Base-by-base conservation (phyloP, 2,113 vertebrate species). In the Numida meleagris region DNA sequence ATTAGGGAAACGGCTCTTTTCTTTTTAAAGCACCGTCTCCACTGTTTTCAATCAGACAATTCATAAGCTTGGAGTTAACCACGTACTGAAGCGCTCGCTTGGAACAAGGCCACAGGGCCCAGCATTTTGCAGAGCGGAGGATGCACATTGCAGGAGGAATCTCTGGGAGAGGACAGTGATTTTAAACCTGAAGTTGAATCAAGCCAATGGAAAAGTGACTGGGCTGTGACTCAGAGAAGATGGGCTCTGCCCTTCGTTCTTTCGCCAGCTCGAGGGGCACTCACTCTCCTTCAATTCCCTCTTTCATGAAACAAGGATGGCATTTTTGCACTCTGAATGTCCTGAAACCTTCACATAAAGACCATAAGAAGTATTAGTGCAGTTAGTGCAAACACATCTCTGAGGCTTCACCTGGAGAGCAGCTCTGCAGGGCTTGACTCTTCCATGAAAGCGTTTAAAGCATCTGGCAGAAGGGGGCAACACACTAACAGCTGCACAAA, bases 401-500 rank as follows among this genome's bases (percentile, higher is more conserved):
- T 1, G 14, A 55, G 82, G 68, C 4, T 63, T 77, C 78, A 59
- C 82, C 78, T 45, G 4, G 34, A 84, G 63, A 81, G 79, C 82
- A 72, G 63, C 75, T 25, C 46, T 16, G 29, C 0, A 4, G 40
- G 5, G 45, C 17, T 43, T 25, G 29, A 67, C 58, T 51, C 34
- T 82, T 12, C 7, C 50, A 4, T 3, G 12, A 12, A 14, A 59
- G 58, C 23, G 42, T 68, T 87, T 23, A 55, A 86, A 89, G 65
- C 79, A 34, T 40, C 86, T 81, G 82, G 86, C 86, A 87, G 89
- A 72, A 95, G 77, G n/a, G 89, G 82, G 79, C 79, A 89, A 81
- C 66, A 27, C 25, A 55, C 45, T n/a, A 48, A 61, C 77, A 78
- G 65, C 70, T 70, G 92, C 92, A 51, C 61, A 61, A 42, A 66